Evolutionary conservation across 2,797 vertebrate genomes (phyloP).

Genomic region (Xiphophorus birchmanni): DNA sequence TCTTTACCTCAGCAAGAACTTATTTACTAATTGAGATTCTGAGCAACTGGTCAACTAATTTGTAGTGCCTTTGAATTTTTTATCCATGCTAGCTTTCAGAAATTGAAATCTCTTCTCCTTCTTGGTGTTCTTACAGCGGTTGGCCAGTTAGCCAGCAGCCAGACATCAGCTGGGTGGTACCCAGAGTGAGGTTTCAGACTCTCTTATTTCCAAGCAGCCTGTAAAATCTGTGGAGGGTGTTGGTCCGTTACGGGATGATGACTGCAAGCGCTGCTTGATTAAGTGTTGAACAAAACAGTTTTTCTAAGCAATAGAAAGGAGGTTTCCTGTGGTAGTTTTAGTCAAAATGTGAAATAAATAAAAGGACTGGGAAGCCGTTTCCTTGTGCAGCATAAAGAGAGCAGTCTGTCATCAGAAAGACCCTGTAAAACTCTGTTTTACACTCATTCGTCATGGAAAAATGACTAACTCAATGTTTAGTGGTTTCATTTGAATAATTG

Average conservation of each 20-base stretch:
- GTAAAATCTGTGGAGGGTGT: conserved; percentile 5
- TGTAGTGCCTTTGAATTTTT: background rate
- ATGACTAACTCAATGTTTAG: conserved; percentile 36
- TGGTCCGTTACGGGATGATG: background rate
- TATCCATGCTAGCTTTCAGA: background rate
- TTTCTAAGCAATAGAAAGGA: background rate
- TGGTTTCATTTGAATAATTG: conserved; percentile 42
- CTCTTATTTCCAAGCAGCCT: background rate
- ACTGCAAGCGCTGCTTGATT: background rate
- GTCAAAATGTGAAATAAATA: background rate
- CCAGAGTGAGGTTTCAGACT: background rate
- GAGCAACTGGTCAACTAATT: background rate
- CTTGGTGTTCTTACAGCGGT: background rate
- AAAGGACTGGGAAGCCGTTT: background rate
- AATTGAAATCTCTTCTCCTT: background rate
- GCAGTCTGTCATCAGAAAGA: conserved; percentile 33
- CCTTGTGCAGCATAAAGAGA: conserved; percentile 2
- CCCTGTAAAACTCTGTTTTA: conserved; percentile 32
- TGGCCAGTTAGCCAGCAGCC: conserved; percentile 6
- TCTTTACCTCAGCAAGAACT: background rate
- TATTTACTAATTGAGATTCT: background rate
- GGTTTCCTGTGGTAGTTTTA: background rate
- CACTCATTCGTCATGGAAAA: conserved; percentile 17
- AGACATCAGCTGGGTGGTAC: conserved; percentile 4
- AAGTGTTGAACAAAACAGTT: conserved; percentile 5